Base-by-base conservation (phyloP, 2,888 invertebrate genomes). In the Drosophila pegasa region DNA sequence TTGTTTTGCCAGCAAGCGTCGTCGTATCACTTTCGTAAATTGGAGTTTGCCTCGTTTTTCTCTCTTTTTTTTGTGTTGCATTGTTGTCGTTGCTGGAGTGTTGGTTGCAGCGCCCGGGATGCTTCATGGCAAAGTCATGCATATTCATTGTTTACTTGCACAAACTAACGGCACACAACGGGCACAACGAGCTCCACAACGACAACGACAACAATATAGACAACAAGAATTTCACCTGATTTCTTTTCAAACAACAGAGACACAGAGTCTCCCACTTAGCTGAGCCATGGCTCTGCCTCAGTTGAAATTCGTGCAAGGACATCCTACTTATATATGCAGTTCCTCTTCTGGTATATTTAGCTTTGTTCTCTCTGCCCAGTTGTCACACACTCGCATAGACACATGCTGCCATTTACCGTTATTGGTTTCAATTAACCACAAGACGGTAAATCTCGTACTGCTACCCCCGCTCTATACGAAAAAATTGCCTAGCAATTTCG, bases 131-230 rank as follows among this genome's bases (percentile, higher is more conserved):
- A 66, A 71, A 87, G 75, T 89, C 89, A 89, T 86, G 81, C 89
- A 88, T 86, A 86, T 89, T 89, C 85, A 86, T 86, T 88, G 89
- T 88, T 89, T 86, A 87, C 80, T 80, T 72, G 64, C 66, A 58
- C 48, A 79, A 75, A 60, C 75, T 63, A 75, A 79, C 75, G 37
- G 51, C 29, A 40, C 52, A 68, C 70, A 62, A 60, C 64, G 45
- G 64, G 35, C 60, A 65, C 61, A 80, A 65, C 62, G 59, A 48
- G 45, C 38, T 47, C 25, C 16, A 12, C 48, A 50, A 35, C 51
- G 48, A 9, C 40, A 20, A 14, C 41, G 45, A 25, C 29, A 47
- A 47, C 51, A 66, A 67, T 52, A 67, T 61, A 56, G 52, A 62
- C 27, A 63, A 47, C 47, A 61, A 61, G 45, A 75, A 59, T 69